Evolutionary conservation across 2,888 invertebrate species (phyloP).

Genomic region (Sminthurinus aureus): DNA sequence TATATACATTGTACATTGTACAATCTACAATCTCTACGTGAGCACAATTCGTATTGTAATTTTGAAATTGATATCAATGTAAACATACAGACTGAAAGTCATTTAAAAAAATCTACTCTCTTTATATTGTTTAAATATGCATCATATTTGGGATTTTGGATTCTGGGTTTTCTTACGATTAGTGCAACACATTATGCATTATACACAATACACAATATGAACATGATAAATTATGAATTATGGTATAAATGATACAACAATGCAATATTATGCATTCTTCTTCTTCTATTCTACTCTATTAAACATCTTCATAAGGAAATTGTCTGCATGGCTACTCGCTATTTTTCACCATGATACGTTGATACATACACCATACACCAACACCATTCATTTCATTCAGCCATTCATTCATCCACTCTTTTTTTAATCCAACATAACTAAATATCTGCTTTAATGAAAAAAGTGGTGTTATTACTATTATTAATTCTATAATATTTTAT

Average conservation of each 20-base stretch:
- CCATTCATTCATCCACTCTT: no score
- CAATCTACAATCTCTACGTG: no score
- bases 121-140: neutral
- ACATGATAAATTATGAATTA: neutral
- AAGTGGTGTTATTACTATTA: slow-evolving; percentile 6
- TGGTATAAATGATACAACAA: neutral
- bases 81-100: neutral
- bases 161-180: no score
- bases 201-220: neutral
- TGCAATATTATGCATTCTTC: neutral
- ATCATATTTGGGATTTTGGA: neutral
- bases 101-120: neutral
- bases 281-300: neutral
- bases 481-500: neutral
- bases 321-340: neutral
- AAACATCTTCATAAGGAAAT: neutral
- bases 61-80: neutral
- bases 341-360: neutral
- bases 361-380: neutral
- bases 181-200: no score
- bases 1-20: no score
- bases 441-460: neutral
- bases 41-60: neutral
- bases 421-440: neutral
- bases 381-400: no score